Base-by-base conservation (phyloP, 2,888 invertebrate species). In the Isotomurus palustris region DNA sequence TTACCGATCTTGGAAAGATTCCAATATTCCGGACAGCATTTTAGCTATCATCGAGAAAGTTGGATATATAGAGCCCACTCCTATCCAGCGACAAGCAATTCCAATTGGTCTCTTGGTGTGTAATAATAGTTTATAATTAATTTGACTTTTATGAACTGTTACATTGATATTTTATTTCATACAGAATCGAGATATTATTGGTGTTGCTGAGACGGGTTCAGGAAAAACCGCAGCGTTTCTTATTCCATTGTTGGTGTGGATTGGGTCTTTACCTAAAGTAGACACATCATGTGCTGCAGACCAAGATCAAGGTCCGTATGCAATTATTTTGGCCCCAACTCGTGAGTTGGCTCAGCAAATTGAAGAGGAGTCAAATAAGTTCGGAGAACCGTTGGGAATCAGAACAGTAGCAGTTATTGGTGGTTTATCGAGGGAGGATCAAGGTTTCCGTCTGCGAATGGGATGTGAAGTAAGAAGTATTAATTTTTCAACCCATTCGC, bases 331-430 rank as follows among this genome's bases (percentile, higher is more conserved):
- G 76, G 99, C 99, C 0, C 99, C 99, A 1, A 99, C 99, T n/a
- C 88, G 99, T 77, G 97, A 99, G 76, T 83, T 99, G 79, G 97
- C 97, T 0, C 96, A 97, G 74, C 97, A 99, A 78, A 99, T 99
- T 72, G 97, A 99, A 78, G 97, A 97, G 76, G 99, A 99, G 77
- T 93, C 96, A 0, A 88, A 87, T 62, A 99, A 96, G 76, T 99
- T 99, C 79, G 99, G 97, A 22, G 84, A 87, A 69, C 91, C 91
- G 1, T 76, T 96, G 47, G 92, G 87, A 21, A 94, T 96, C 56
- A 84, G 93, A 53, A 95, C 95, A 1, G 94, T 95, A 0, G 93
- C 94, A 2, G 92, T 96, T n/a, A 95, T 96, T n/a, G 95, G 95
- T 75, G 91, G 91, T 78, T 81, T 97, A 14, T 96, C 95, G 1